phyloP scores from a whole-genome alignment of 1,140 invertebrate genomes.

The Drosophila suzukii region DNA sequence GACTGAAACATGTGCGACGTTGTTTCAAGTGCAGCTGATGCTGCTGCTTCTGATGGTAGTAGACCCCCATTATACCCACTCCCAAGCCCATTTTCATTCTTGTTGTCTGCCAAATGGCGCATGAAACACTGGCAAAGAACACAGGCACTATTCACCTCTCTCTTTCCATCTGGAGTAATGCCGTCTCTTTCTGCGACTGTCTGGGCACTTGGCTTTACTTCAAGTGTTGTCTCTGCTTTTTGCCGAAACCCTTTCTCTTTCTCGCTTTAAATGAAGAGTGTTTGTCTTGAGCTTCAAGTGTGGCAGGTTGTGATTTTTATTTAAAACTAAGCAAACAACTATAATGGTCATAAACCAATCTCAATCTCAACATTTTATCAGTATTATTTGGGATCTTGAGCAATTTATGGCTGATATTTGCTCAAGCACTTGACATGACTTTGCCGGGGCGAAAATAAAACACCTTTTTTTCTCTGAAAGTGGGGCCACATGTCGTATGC shows the following conservation, averaged over 20 bases:
- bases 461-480: slow-evolving; percentile 10
- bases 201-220: slow-evolving; percentile 61
- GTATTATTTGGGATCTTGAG: slow-evolving; percentile 40
- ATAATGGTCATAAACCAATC: slow-evolving; percentile 34
- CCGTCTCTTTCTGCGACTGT: slow-evolving; percentile 33
- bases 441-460: slow-evolving; percentile 11
- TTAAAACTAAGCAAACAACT: slow-evolving; percentile 63
- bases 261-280: slow-evolving; percentile 65
- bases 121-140: slow-evolving; percentile 53
- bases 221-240: slow-evolving; percentile 75
- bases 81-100: slow-evolving; percentile 21
- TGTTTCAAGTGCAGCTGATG: slow-evolving; percentile 70
- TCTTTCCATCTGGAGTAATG: neutral
- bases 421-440: slow-evolving; percentile 64
- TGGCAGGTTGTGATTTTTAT: slow-evolving; percentile 79
- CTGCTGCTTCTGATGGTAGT: neutral
- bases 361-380: slow-evolving; percentile 45
- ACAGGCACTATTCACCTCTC: slow-evolving; percentile 16
- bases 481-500: slow-evolving; percentile 72
- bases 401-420: slow-evolving; percentile 73
- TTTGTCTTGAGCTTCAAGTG: slow-evolving; percentile 79
- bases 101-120: slow-evolving; percentile 79
- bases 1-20: slow-evolving; percentile 67
- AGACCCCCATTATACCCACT: neutral
- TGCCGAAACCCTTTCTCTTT: slow-evolving; percentile 51